phyloP scores from a whole-genome alignment of 2,113 vertebrate species.

The Peromyscus maniculatus region DNA sequence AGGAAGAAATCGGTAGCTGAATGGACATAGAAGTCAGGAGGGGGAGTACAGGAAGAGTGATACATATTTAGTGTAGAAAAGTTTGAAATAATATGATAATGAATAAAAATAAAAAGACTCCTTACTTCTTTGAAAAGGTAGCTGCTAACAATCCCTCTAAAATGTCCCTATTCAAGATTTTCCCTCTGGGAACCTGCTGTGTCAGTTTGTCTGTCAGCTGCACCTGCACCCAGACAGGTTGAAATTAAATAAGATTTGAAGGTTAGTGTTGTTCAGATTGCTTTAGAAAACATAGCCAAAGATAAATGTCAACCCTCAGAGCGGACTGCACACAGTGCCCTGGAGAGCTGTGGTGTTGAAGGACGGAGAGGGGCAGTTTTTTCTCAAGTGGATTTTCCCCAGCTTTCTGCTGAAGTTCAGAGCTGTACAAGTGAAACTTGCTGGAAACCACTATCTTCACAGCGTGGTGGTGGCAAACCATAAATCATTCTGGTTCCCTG shows the following conservation, averaged over 20 bases:
- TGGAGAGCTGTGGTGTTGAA: neutral
- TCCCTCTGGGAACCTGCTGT: neutral
- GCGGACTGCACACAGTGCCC: neutral
- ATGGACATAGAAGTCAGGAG: neutral
- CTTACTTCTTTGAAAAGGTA: neutral
- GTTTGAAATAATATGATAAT: neutral
- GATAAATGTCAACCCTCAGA: neutral
- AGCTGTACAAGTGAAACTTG: slow-evolving; percentile 36
- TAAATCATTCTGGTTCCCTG: slow-evolving; percentile 51
- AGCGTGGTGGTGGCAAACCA: neutral
- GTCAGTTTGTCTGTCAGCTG: neutral
- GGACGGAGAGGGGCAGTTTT: neutral
- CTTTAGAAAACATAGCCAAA: neutral
- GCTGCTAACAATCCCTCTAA: neutral
- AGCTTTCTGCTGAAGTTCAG: slow-evolving; percentile 1
- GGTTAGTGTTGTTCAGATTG: neutral
- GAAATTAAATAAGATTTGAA: neutral
- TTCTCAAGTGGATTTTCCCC: slow-evolving; percentile 30
- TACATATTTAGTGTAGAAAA: neutral
- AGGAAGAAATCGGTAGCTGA: neutral
- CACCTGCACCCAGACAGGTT: neutral
- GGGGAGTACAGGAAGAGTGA: neutral
- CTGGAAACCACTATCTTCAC: neutral
- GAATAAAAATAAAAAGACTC: neutral
- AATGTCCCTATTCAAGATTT: neutral